Percentiles rank a stretch among this genome's conserved stretches.
Evolutionary conservation across 2,797 vertebrate genomes (phyloP).

Genomic region (Balearica regulorum): DNA sequence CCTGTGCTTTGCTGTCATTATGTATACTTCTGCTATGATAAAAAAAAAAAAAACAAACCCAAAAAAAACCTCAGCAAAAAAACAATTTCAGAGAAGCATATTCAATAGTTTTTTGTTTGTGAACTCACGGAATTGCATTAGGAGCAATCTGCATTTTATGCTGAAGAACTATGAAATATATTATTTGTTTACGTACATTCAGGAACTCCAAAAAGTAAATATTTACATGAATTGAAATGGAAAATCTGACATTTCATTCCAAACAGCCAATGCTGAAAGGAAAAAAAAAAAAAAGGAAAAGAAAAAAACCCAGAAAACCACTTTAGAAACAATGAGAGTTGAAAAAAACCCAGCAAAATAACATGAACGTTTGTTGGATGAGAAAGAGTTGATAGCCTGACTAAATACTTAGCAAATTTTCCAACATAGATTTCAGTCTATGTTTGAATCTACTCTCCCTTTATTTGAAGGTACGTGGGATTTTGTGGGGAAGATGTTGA

Average conservation of each 20-base stretch:
- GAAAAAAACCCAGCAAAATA: not conserved
- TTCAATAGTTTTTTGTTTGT: not conserved
- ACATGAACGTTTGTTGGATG: not conserved
- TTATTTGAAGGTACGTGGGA: not conserved
- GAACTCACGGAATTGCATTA: not conserved
- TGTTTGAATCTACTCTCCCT: not conserved
- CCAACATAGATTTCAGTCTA: not conserved
- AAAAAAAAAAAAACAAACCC: not conserved
- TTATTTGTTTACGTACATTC: not conserved
- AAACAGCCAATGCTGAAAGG: not conserved
- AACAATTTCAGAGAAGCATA: not conserved
- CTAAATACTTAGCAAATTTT: not conserved
- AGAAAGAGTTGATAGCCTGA: not conserved
- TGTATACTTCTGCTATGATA: not conserved
- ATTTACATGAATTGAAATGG: not conserved
- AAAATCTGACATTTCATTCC: not conserved
- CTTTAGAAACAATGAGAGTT: not conserved
- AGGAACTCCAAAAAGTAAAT: not conserved
- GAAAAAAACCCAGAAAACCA: not conserved
- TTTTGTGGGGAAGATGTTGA: not conserved
- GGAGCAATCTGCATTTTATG: not conserved
- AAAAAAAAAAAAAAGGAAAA: not conserved
- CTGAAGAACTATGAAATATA: not conserved
- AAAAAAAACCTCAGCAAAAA: not conserved
- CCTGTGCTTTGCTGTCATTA: not conserved